Percentiles rank a stretch among this genome's conserved stretches.
Conservation (phyloP, 2,113 vertebrate species). For the Zootoca vivipara region DNA sequence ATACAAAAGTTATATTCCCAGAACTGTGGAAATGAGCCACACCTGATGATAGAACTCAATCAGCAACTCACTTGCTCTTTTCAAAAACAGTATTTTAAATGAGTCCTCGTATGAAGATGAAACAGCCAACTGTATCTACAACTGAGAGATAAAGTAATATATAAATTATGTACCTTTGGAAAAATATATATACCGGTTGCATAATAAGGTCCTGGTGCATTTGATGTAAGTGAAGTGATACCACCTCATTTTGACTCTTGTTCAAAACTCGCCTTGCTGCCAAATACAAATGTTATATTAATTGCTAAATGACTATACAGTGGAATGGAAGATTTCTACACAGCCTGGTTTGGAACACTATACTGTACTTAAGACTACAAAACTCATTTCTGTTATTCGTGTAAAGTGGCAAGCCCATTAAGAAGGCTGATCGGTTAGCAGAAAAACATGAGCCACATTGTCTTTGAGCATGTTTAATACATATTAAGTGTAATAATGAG, state of each 20-base stretch:
- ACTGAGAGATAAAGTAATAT: background rate
- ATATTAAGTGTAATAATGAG: background rate
- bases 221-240: background rate
- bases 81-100: background rate
- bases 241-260: background rate
- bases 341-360: background rate
- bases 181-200: background rate
- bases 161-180: background rate
- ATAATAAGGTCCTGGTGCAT: background rate
- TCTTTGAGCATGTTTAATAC: constrained; percentile 22
- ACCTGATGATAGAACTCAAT: background rate
- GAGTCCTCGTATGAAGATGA: background rate
- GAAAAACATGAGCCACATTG: background rate
- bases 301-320: background rate
- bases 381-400: background rate
- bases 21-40: background rate
- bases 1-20: background rate
- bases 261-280: background rate
- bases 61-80: background rate
- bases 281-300: background rate
- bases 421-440: background rate
- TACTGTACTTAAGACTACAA: background rate
- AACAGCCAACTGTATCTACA: background rate
- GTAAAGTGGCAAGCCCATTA: background rate
- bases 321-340: background rate